A percentile compares a stretch with the other conserved stretches of the same genome.
phyloP scores from a whole-genome alignment of 2,797 vertebrate genomes.

The Psittacula echo region DNA sequence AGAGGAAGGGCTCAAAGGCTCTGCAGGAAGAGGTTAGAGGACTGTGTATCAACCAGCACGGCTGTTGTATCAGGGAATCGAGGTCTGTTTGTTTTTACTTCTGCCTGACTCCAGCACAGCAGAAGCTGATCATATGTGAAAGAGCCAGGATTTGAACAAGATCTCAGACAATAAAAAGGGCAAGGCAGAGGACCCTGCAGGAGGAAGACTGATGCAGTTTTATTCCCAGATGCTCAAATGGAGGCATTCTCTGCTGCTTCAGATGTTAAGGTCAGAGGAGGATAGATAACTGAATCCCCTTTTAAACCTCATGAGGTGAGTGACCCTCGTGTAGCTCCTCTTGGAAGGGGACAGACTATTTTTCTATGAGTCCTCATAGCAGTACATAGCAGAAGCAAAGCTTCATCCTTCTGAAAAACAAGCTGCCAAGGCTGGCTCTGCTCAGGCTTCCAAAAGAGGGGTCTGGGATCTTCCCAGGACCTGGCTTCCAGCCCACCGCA shows the following conservation, averaged over 20 bases:
- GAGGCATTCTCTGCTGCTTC: constrained; percentile 2
- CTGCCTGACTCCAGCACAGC: constrained; percentile 32
- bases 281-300: neutral
- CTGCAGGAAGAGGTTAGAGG: neutral
- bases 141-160: constrained; percentile 22
- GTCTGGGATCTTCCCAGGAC: neutral
- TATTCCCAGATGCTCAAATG: neutral
- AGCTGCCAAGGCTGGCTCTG: neutral
- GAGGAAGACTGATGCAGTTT: neutral
- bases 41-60: fast-evolving
- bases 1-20: neutral
- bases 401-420: neutral
- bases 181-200: constrained; percentile 16
- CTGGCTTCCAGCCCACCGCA: neutral
- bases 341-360: neutral
- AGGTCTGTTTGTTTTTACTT: neutral
- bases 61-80: fast-evolving
- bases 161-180: constrained; percentile 43
- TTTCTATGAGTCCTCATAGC: fast-evolving
- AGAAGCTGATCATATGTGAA: neutral
- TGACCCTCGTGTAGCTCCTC: neutral
- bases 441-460: neutral
- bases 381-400: neutral
- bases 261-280: constrained; percentile 8
- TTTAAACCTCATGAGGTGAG: neutral